phyloP scores from a whole-genome alignment of 2,113 vertebrate species.

The Lagenorhynchus albirostris region DNA sequence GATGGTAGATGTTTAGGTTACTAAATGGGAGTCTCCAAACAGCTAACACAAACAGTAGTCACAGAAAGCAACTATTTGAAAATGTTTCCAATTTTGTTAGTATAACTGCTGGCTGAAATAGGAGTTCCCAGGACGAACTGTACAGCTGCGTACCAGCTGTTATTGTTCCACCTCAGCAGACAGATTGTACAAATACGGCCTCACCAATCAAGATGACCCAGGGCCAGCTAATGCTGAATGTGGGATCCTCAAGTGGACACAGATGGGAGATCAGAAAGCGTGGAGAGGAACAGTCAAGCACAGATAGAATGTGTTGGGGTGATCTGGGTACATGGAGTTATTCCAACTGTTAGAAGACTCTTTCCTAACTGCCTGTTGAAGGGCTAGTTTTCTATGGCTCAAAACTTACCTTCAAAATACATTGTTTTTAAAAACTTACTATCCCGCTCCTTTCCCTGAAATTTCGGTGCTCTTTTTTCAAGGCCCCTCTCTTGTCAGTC shows the following conservation, averaged over 20 bases:
- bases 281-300: not conserved
- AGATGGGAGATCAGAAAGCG: not conserved
- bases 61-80: slow-evolving; percentile 24
- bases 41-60: slow-evolving; percentile 56
- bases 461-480: not conserved
- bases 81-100: slow-evolving; percentile 4
- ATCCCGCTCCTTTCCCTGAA: not conserved
- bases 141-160: slow-evolving; percentile 80
- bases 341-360: not conserved
- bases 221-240: slow-evolving; percentile 15
- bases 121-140: slow-evolving; percentile 65
- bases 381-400: not conserved
- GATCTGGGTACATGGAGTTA: not conserved
- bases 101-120: slow-evolving; percentile 10
- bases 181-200: not conserved
- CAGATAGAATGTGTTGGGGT: not conserved
- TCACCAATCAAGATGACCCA: slow-evolving; percentile 10
- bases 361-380: not conserved
- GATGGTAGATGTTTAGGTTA: slow-evolving; percentile 3
- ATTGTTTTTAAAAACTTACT: not conserved
- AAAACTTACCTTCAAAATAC: not conserved
- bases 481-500: not conserved
- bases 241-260: slow-evolving; percentile 17
- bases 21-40: slow-evolving; percentile 43
- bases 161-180: slow-evolving; percentile 56